These are phyloP conservation scores for Xestia c-nigrum DNA, from an alignment of 2,888 invertebrate species.

Conservation along the genomic window DNA sequence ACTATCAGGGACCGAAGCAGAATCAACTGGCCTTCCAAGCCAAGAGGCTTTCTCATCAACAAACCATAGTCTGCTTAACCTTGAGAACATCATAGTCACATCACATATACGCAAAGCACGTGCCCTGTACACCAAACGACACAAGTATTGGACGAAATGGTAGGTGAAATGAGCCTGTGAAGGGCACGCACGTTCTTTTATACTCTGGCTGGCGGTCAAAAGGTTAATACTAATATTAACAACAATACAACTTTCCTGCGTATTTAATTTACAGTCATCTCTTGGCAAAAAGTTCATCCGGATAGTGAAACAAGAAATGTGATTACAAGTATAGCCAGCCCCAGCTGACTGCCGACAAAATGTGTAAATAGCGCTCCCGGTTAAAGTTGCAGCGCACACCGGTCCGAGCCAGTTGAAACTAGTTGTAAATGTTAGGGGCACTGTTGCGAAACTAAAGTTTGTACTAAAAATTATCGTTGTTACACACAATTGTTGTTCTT, in stretches of 20 bases:
- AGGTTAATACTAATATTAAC: too few species aligned
- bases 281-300: slow-evolving; percentile 35
- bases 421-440: slow-evolving; percentile 68
- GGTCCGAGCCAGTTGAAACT: slow-evolving; percentile 69
- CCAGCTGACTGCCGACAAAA: slow-evolving; percentile 57
- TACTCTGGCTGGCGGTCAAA: too few species aligned
- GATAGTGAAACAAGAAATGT: slow-evolving; percentile 58
- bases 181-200: too few species aligned
- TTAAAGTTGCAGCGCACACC: slow-evolving; percentile 64
- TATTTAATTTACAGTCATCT: slow-evolving; percentile 18
- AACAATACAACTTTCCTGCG: background rate
- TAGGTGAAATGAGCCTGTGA: too few species aligned
- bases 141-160: too few species aligned
- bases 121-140: too few species aligned
- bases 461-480: slow-evolving; percentile 61
- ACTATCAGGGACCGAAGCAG: background rate
- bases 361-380: slow-evolving; percentile 69
- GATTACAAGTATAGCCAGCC: slow-evolving; percentile 59
- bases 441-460: slow-evolving; percentile 64
- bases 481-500: slow-evolving; percentile 63
- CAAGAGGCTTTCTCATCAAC: background rate
- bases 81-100: too few species aligned
- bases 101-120: too few species aligned
- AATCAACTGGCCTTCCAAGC: background rate
- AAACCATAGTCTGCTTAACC: background rate